Evolutionary conservation across 2,888 invertebrate species (phyloP).

Genomic region (Gari tellinella): DNA sequence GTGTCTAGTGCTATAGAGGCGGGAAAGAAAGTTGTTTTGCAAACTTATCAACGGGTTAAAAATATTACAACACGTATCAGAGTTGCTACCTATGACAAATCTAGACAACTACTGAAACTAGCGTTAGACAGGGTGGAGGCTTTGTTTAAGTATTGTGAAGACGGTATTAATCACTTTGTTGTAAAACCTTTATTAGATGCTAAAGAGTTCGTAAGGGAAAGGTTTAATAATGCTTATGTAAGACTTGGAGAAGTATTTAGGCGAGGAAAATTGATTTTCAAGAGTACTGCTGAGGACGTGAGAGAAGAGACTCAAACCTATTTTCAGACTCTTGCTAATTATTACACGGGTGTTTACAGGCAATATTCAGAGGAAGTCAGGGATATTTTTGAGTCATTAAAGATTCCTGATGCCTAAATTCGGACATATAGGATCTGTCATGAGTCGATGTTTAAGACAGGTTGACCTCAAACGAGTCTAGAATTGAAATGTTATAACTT

Average conservation of each 20-base stretch:
- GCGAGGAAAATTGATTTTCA: constrained; percentile 45
- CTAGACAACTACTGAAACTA: constrained; percentile 31
- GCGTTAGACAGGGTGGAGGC: constrained; percentile 49
- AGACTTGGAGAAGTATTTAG: constrained; percentile 41
- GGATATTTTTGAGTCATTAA: constrained; percentile 56
- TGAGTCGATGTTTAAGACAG: no score
- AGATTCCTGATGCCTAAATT: constrained; percentile 39
- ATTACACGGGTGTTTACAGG: constrained; percentile 56
- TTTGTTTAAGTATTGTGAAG: constrained; percentile 54
- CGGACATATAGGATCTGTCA: no score
- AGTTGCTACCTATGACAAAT: constrained; percentile 39
- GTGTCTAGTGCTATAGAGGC: constrained; percentile 14
- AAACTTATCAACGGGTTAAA: constrained; percentile 51
- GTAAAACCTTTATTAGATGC: constrained; percentile 52
- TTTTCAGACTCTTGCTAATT: constrained; percentile 46
- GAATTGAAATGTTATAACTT: no score
- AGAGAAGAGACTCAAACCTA: constrained; percentile 40
- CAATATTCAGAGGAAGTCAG: constrained; percentile 54
- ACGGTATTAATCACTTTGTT: constrained; percentile 51
- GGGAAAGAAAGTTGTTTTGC: constrained; percentile 37
- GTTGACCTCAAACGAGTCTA: no score
- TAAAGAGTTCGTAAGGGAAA: constrained; percentile 39
- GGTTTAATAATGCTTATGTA: constrained; percentile 45
- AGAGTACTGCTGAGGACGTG: constrained; percentile 35
- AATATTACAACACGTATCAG: constrained; percentile 40